Evolutionary conservation across 2,113 vertebrate genomes (phyloP).

Genomic region (Macaca fascicularis): DNA sequence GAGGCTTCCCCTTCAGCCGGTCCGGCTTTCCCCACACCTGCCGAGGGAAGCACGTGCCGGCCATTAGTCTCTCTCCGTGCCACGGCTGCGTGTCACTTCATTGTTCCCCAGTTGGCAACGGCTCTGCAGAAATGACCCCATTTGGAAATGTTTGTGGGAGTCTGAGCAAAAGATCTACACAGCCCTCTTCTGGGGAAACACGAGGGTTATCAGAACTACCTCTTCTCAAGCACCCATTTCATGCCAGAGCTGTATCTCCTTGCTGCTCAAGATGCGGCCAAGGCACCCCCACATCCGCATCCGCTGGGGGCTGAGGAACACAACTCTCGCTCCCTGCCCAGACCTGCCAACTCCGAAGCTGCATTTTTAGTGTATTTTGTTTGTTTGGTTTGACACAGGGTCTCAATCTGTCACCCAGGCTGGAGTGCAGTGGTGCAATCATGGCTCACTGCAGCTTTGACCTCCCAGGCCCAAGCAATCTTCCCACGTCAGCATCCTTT

Average conservation of each 20-base stretch:
- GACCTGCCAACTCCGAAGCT: not conserved
- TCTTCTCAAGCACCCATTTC: too few relatives aligned
- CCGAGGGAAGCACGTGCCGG: slow-evolving; percentile 28
- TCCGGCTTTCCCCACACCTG: slow-evolving; percentile 52
- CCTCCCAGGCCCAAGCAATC: too few relatives aligned
- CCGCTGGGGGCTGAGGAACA: rapidly evolving
- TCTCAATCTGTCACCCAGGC: too few relatives aligned
- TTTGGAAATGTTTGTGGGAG: not conserved
- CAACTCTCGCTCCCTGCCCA: rapidly evolving
- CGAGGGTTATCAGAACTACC: rapidly evolving
- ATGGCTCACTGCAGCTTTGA: too few relatives aligned
- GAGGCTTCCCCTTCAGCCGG: slow-evolving; percentile 68
- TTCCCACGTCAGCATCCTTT: too few relatives aligned
- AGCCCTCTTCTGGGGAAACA: not conserved
- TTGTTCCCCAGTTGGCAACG: slow-evolving; percentile 26
- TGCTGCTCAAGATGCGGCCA: rapidly evolving
- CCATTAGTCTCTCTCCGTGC: not conserved
- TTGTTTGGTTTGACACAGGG: too few relatives aligned
- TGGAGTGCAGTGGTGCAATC: too few relatives aligned
- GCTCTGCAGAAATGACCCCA: not conserved
- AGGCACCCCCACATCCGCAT: rapidly evolving
- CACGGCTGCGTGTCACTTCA: not conserved
- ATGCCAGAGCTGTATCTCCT: rapidly evolving
- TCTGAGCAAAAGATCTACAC: not conserved
- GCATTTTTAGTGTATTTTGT: too few relatives aligned